Evolutionary conservation across 2,888 invertebrate genomes (phyloP), one percentile per base, ranked within the genome.

Genomic region (Eupithecia subfuscata): DNA sequence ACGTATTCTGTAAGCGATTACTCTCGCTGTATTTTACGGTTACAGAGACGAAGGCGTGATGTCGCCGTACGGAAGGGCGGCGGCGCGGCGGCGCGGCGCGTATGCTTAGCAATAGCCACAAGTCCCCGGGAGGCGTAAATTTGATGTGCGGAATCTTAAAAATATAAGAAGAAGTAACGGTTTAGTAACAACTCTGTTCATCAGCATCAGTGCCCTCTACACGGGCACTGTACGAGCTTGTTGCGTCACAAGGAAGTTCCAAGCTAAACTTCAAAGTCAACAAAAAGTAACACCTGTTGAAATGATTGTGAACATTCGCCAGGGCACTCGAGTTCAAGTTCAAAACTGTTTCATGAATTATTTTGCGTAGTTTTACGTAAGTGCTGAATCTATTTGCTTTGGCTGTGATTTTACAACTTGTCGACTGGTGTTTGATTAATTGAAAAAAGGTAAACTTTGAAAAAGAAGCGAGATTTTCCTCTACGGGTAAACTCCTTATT

Each of bases 291-390:
- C 60, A 25, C 25, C 60, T 25, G 60, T 60, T 60, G 60, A 60
- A 60, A 25, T 22, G 56, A 22, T 25, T 25, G 60, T 14, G 25
- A 25, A 60, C 60, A 60, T 60, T 56, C 22, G 56, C 11, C 56
- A 11, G n/a, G 56, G 69, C 18, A 48, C 69, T 69, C 48, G 48
- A 69, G 69, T 69, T 69, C 48, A 69, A 48, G 69, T 69, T 69
- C 48, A 69, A 69, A n/a, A 11, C 48, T 12, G 48, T 48, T 30
- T 48, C 11, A 43, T 8, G 68, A 43, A 25, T 45, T 40, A 68
- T 43, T 68, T 25, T 45, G 22, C 43, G 22, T 68, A 14, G 16
- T 22, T 16, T 22, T 56, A 60, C 25, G 22, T 56, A 25, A 60
- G 60, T 60, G 60, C 60, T 60, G 22, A 60, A 14, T 60, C 60